Evolutionary conservation across 64 coral and sea anemone genomes (phyloP), one percentile per base, ranked within the genome.

Genomic region (Stichodactyla mertensii): DNA sequence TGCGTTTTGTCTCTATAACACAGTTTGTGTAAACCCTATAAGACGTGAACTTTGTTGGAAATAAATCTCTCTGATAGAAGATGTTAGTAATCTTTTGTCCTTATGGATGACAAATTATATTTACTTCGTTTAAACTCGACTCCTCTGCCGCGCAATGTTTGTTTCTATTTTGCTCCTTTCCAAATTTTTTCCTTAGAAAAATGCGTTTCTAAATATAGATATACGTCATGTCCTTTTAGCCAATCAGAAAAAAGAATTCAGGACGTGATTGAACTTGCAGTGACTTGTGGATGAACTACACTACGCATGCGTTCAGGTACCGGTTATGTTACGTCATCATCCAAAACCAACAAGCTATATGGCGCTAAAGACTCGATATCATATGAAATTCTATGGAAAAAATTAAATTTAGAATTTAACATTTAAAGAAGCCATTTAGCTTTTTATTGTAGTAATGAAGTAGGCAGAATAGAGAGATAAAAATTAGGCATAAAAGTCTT

Each of bases 181-280:
- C 66, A 89, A 84, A 70, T 74, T 89, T 84, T 77, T 70, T 57
- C 2, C 11, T 45, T 1, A 77, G 62, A 89, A 89, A 84, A 70
- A 84, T 89, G 88, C 71, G 78, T 83, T 26, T 67, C 82, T 81
- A 84, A 86, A 91, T 86, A 86, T 91, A 91, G 89, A 82, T 61
- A 64, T 82, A 86, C 89, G 89, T 55, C 9, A 52, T 77, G n/a
- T 6, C 1, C 51, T 57, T 80, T 82, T 18, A 61, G 45, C 89
- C 84, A 91, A 91, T 87, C 51, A 87, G 52, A 85, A 80, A 7
- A 24, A 51, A 67, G 51, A 14, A 80, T 79, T 69, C 52, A 7
- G 71, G 89, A 91, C 89, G 66, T 77, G 89, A 91, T 82, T 85
- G 82, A 84, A 91, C 89, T 85, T 90, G 89, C 64, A 79, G 4